A percentile compares a stretch with the other conserved stretches of the same genome.
Conservation (phyloP, 2,888 invertebrate species). For the Ellobium chinense region DNA sequence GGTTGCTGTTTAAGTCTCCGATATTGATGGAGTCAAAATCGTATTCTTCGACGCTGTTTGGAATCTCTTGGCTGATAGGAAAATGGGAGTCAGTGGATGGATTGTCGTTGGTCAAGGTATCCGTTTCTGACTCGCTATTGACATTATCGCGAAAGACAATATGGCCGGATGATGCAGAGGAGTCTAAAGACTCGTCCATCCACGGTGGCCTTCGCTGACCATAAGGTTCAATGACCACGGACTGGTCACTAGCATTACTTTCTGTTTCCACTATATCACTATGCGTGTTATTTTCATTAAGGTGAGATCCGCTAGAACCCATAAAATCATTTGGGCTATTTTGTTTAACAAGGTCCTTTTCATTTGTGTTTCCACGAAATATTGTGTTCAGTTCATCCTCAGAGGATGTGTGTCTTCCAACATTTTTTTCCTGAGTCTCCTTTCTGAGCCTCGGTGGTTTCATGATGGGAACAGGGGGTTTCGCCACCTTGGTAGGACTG, state of each 20-base stretch:
- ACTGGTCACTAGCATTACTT: conserved; percentile 51
- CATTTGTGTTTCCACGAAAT: background rate
- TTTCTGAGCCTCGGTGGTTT: conserved; percentile 16
- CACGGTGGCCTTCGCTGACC: conserved; percentile 55
- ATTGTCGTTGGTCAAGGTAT: background rate
- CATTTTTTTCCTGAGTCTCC: background rate
- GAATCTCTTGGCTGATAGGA: background rate
- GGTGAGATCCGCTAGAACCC: no score
- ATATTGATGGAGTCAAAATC: conserved; percentile 6
- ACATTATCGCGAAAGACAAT: background rate
- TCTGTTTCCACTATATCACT: conserved; percentile 27
- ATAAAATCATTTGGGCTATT: no score
- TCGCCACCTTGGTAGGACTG: background rate
- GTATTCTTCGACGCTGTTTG: background rate
- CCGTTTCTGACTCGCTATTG: background rate
- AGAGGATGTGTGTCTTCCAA: background rate
- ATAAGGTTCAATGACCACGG: conserved; percentile 58
- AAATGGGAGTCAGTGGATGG: background rate
- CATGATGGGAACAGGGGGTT: background rate
- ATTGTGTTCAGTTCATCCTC: conserved; percentile 24
- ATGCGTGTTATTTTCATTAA: no score
- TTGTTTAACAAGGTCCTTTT: no score
- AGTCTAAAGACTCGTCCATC: conserved; percentile 54
- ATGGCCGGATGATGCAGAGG: background rate
- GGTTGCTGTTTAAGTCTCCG: background rate